phyloP scores from a whole-genome alignment of 1,140 invertebrate species.

The Zophobas morio region DNA sequence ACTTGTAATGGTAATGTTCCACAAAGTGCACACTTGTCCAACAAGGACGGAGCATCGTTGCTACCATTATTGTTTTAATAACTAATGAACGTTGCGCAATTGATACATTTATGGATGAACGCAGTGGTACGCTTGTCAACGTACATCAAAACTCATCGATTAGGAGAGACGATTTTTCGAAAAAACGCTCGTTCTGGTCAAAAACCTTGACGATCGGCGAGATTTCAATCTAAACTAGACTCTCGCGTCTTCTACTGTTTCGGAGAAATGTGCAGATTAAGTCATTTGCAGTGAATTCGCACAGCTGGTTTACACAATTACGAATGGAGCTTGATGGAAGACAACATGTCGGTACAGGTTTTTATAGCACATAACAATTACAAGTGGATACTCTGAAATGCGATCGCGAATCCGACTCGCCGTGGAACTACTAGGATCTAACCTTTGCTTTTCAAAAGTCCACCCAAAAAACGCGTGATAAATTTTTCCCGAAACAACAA shows the following conservation, averaged over 20 bases:
- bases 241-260: conserved; percentile 33
- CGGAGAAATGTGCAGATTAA: conserved; percentile 60
- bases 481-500: not conserved
- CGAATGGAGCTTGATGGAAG: conserved; percentile 56
- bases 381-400: conserved; percentile 57
- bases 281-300: conserved; percentile 61
- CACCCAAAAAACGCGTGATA: not conserved
- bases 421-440: not conserved
- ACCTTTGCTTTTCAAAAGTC: not conserved
- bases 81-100: conserved; percentile 23
- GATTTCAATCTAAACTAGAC: conserved; percentile 19
- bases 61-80: conserved; percentile 40
- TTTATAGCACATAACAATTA: conserved; percentile 63
- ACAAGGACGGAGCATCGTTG: conserved; percentile 12
- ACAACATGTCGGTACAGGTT: conserved; percentile 61
- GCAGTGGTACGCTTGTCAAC: conserved; percentile 3
- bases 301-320: conserved; percentile 62
- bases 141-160: conserved; percentile 21
- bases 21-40: conserved; percentile 34
- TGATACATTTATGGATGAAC: conserved; percentile 33
- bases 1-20: conserved; percentile 44
- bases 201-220: conserved; percentile 3
- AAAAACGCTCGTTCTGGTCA: not conserved
- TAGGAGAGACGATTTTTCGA: conserved; percentile 2
- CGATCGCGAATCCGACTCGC: conserved; percentile 46